A percentile compares a stretch with the other conserved stretches of the same genome.
phyloP scores from a whole-genome alignment of 2,888 invertebrate species.

The Carcina quercana region DNA sequence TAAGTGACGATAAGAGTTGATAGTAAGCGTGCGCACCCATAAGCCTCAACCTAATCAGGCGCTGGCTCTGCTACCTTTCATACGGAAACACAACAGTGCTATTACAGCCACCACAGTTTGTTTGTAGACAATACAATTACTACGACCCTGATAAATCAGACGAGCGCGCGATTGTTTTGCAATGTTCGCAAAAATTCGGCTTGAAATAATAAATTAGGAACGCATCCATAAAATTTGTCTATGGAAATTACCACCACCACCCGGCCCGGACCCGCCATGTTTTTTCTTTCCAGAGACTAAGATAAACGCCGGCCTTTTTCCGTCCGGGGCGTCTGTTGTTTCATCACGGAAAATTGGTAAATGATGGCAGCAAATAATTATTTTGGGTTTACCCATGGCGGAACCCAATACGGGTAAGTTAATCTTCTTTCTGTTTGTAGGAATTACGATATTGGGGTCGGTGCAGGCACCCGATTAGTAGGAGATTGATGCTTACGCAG shows the following conservation, averaged over 20 bases:
- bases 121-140: too few relatives aligned
- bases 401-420: slow-evolving; percentile 92
- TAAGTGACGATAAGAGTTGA: too few relatives aligned
- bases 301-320: slow-evolving; percentile 63
- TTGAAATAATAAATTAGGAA: too few relatives aligned
- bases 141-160: too few relatives aligned
- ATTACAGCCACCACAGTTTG: too few relatives aligned
- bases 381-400: slow-evolving; percentile 95
- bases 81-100: too few relatives aligned
- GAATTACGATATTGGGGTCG: slow-evolving; percentile 12
- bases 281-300: slow-evolving; percentile 42
- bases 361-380: slow-evolving; percentile 94
- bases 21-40: too few relatives aligned
- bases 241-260: slow-evolving; percentile 14
- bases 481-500: slow-evolving; percentile 32
- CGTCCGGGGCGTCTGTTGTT: slow-evolving; percentile 59
- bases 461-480: slow-evolving; percentile 11
- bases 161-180: too few relatives aligned
- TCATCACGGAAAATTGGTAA: slow-evolving; percentile 62
- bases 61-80: too few relatives aligned
- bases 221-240: slow-evolving; percentile 18
- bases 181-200: too few relatives aligned
- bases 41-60: too few relatives aligned
- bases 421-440: slow-evolving; percentile 15
- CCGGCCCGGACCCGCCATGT: slow-evolving; percentile 35